Conservation (phyloP, 2,888 invertebrate species). For the Heteromurus nitidus region DNA sequence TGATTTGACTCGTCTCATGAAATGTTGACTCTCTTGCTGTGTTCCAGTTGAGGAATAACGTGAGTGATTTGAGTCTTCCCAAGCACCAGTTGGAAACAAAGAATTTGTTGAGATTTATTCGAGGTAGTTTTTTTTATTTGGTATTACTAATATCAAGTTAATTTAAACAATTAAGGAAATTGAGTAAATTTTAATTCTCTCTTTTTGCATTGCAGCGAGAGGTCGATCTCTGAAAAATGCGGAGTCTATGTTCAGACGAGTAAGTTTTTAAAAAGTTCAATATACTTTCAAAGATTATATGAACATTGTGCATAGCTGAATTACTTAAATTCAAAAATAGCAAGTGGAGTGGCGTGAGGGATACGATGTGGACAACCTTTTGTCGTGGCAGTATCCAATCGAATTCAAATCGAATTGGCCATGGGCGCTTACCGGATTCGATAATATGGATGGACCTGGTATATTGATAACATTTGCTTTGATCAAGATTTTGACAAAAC, state of each 20-base stretch:
- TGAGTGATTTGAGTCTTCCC: constrained; percentile 24
- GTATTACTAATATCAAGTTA: neutral
- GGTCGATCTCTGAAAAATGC: constrained; percentile 21
- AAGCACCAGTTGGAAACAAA: constrained; percentile 41
- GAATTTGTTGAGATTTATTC: constrained; percentile 43
- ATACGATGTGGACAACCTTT: constrained; percentile 30
- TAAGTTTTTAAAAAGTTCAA: constrained; percentile 37
- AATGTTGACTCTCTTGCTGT: too few species aligned
- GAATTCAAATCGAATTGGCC: constrained; percentile 42
- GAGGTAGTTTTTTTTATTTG: constrained; percentile 28
- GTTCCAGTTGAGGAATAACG: constrained; percentile 38
- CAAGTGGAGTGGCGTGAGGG: constrained; percentile 42
- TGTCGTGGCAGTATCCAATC: constrained; percentile 9
- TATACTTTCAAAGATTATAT: neutral
- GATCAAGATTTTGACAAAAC: neutral
- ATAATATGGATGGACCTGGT: constrained; percentile 50
- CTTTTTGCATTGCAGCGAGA: constrained; percentile 15
- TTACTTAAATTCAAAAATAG: constrained; percentile 7
- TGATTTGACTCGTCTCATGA: neutral
- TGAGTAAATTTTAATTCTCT: too few species aligned
- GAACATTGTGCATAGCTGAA: neutral
- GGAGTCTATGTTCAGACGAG: constrained; percentile 38
- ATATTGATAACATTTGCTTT: neutral
- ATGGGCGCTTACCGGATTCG: constrained; percentile 46
- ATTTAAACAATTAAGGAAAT: too few species aligned